phyloP scores from a whole-genome alignment of 1,140 invertebrate genomes.

The Brachionus rotundiformis region DNA sequence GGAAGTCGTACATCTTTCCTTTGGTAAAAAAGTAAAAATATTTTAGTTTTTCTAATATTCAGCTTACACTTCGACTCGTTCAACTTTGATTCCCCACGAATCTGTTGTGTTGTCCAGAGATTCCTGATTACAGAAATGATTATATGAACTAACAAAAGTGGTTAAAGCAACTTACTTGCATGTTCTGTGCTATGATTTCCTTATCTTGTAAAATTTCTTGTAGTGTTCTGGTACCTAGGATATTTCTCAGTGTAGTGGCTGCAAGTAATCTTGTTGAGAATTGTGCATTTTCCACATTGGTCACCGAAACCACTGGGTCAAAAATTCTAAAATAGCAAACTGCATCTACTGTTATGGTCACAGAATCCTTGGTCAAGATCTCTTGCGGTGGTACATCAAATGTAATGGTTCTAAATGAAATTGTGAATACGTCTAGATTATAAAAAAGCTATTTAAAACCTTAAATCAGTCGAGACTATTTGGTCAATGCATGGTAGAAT shows the following conservation, averaged over 20 bases:
- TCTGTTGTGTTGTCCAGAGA: slow-evolving; percentile 1
- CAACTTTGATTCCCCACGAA: slow-evolving; percentile 34
- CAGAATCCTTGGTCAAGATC: slow-evolving; percentile 53
- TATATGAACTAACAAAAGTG: too few relatives aligned
- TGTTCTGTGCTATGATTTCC: slow-evolving; percentile 52
- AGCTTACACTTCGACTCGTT: slow-evolving; percentile 43
- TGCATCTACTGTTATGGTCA: slow-evolving; percentile 52
- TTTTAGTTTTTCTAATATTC: neutral
- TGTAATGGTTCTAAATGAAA: slow-evolving; percentile 48
- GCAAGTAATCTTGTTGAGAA: slow-evolving; percentile 53
- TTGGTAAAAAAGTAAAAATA: neutral
- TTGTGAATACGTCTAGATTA: neutral
- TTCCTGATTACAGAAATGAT: too few relatives aligned
- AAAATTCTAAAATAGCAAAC: slow-evolving; percentile 30
- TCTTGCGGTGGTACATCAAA: slow-evolving; percentile 52
- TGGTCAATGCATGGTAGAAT: slow-evolving; percentile 53
- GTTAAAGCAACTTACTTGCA: neutral
- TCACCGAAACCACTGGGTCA: slow-evolving; percentile 42
- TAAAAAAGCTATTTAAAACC: neutral
- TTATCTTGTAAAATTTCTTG: slow-evolving; percentile 53
- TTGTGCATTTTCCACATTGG: slow-evolving; percentile 54
- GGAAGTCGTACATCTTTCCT: slow-evolving; percentile 56
- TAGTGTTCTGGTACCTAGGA: slow-evolving; percentile 53
- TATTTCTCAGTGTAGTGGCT: slow-evolving; percentile 54
- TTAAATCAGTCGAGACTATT: slow-evolving; percentile 48